Conservation (phyloP, 2,113 vertebrate genomes). For the Elgaria multicarinata region DNA sequence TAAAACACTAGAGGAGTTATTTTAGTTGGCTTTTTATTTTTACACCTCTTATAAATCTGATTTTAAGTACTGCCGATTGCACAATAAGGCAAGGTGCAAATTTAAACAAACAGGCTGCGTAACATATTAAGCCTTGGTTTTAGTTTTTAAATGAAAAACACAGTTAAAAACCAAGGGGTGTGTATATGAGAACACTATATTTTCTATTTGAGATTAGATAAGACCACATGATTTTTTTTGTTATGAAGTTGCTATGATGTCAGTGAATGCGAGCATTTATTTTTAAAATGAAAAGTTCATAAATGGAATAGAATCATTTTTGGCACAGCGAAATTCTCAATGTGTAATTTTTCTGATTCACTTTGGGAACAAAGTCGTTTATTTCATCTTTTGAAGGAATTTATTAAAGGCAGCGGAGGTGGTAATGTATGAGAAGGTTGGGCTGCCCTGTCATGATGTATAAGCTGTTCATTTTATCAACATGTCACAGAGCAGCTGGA, state of each 20-base stretch:
- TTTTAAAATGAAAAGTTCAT: slow-evolving; percentile 20
- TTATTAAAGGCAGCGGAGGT: slow-evolving; percentile 6
- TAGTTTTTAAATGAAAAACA: background rate
- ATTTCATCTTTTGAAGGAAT: slow-evolving; percentile 20
- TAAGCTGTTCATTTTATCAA: slow-evolving; percentile 51
- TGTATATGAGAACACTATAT: background rate
- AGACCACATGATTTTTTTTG: background rate
- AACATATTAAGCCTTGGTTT: background rate
- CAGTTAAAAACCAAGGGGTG: background rate
- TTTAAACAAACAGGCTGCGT: background rate
- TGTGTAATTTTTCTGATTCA: slow-evolving; percentile 25
- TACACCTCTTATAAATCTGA: background rate
- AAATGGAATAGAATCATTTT: slow-evolving; percentile 29
- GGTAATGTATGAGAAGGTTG: background rate
- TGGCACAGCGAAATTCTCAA: slow-evolving; percentile 15
- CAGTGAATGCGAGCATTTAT: background rate
- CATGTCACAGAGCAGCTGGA: slow-evolving; percentile 49
- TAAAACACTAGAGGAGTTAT: background rate
- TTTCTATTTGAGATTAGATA: background rate
- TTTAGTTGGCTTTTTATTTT: background rate
- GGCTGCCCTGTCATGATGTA: background rate
- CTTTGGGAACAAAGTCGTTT: slow-evolving; percentile 19
- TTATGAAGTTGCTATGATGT: background rate
- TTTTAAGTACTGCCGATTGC: background rate
- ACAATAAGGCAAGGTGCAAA: background rate